A percentile compares a stretch with the other conserved stretches of the same genome.
Evolutionary conservation across 2,113 vertebrate species (phyloP).

Genomic region (Albula glossodonta): DNA sequence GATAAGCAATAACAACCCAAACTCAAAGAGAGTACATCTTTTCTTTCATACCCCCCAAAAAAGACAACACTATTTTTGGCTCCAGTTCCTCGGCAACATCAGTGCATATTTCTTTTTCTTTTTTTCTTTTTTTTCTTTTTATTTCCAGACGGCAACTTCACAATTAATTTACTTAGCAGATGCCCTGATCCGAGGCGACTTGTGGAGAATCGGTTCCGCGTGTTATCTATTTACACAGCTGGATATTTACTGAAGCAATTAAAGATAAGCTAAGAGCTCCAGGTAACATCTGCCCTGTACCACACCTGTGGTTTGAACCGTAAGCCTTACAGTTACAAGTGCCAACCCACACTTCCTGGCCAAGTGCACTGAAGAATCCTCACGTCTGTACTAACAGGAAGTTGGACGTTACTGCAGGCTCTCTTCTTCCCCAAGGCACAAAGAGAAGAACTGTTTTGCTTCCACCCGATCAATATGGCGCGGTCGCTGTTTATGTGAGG

Average conservation of each 20-base stretch:
- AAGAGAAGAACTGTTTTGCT: not conserved
- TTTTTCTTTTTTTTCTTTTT: too few species aligned
- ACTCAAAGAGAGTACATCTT: not conserved
- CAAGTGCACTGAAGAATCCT: not conserved
- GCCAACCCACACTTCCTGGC: not conserved
- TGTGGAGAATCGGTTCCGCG: not conserved
- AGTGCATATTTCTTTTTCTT: not conserved
- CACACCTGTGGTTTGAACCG: not conserved
- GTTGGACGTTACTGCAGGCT: not conserved
- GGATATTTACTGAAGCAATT: slow-evolving; percentile 2
- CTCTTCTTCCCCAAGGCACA: not conserved
- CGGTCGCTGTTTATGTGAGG: not conserved
- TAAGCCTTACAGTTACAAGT: not conserved
- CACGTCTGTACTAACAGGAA: not conserved
- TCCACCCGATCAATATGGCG: not conserved
- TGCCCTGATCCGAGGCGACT: not conserved
- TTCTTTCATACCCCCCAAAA: not conserved
- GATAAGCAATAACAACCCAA: not conserved
- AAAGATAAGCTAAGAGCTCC: not conserved
- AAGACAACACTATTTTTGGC: not conserved
- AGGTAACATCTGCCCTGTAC: not conserved
- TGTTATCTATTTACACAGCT: slow-evolving; percentile 5
- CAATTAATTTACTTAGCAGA: slow-evolving; percentile 4
- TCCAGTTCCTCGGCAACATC: not conserved
- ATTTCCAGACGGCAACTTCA: not conserved